Conservation (phyloP, 1,140 invertebrate species). For the Acromyrmex heyeri region DNA sequence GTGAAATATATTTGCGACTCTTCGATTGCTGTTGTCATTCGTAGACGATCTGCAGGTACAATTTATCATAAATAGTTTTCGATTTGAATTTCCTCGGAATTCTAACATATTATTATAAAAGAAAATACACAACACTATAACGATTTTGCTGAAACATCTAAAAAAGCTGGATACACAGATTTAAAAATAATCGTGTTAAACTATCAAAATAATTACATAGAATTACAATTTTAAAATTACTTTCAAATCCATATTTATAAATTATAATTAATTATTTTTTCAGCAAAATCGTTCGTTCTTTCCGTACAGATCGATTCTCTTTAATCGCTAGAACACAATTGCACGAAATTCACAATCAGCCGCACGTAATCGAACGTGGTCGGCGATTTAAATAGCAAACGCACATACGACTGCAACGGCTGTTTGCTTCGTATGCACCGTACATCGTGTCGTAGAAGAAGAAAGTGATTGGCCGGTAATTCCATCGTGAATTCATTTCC, state of each 20-base stretch:
- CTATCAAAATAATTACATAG: too few relatives aligned
- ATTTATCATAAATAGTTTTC: not conserved
- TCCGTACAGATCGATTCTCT: not conserved
- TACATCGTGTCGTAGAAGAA: constrained; percentile 41
- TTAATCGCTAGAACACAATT: not conserved
- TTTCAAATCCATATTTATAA: too few relatives aligned
- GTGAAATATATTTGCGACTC: not conserved
- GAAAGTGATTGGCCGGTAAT: constrained; percentile 35
- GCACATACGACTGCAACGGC: not conserved
- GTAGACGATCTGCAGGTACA: too few relatives aligned
- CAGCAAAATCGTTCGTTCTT: too few relatives aligned
- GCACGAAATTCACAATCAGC: not conserved
- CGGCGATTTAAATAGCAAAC: not conserved
- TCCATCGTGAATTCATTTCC: constrained; percentile 40
- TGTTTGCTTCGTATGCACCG: not conserved
- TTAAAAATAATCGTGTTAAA: too few relatives aligned
- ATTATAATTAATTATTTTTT: too few relatives aligned
- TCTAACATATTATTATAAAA: not conserved
- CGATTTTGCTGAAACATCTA: too few relatives aligned
- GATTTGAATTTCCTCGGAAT: not conserved
- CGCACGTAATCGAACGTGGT: constrained; percentile 4
- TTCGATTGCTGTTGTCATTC: too few relatives aligned
- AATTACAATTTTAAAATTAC: too few relatives aligned
- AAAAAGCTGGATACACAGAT: too few relatives aligned
- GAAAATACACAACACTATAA: not conserved